Percentiles rank a stretch among this genome's conserved stretches.
Conservation (phyloP, 2,797 vertebrate genomes). For the Oreonectes daqikongensis region DNA sequence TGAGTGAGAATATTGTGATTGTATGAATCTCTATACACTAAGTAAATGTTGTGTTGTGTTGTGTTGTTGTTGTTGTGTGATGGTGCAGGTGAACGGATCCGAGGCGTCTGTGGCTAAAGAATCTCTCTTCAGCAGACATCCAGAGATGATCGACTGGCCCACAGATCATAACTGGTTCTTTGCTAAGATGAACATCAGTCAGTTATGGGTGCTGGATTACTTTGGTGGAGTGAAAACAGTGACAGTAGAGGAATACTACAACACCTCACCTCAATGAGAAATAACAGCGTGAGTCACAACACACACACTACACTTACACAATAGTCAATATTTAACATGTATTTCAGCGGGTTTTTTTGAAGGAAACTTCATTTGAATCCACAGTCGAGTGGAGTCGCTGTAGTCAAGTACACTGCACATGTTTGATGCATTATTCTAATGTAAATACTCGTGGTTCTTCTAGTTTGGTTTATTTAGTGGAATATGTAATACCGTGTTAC, state of each 20-base stretch:
- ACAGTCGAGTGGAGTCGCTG: no score
- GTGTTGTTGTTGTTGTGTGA: neutral
- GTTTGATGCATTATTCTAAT: no score
- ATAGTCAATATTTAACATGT: no score
- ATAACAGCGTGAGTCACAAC: slow-evolving; percentile 43
- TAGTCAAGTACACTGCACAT: no score
- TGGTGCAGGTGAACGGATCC: slow-evolving; percentile 79
- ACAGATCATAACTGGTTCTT: slow-evolving; percentile 92
- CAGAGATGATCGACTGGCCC: slow-evolving; percentile 92
- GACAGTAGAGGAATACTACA: slow-evolving; percentile 87
- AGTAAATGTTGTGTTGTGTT: no score
- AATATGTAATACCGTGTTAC: no score
- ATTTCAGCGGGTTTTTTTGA: no score
- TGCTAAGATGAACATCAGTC: slow-evolving; percentile 90
- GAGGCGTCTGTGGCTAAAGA: slow-evolving; percentile 81
- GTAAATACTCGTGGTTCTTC: no score
- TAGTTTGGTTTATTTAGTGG: no score
- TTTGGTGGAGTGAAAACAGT: slow-evolving; percentile 92
- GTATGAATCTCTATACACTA: no score
- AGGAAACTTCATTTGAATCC: no score
- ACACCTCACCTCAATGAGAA: slow-evolving; percentile 77
- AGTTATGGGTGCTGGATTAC: slow-evolving; percentile 94
- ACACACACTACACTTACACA: neutral
- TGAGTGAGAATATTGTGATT: no score
- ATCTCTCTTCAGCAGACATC: slow-evolving; percentile 87